Evolutionary conservation across 2,113 vertebrate species (phyloP), one percentile per base, ranked within the genome.

Genomic region (Myiagra hebetior): DNA sequence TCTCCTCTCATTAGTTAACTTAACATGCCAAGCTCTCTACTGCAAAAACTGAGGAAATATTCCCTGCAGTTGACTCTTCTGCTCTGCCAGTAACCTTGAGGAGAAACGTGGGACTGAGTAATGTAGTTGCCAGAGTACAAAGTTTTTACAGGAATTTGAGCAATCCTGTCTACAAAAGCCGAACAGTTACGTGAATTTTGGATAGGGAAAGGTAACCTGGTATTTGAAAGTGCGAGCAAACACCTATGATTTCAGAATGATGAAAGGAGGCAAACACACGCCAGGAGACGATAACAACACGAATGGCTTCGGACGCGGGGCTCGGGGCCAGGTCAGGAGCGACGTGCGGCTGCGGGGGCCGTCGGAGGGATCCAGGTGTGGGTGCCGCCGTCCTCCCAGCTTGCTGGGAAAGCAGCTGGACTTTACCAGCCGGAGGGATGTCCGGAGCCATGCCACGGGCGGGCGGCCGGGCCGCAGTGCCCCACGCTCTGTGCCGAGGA

Each of bases 391-490:
- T 2, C 9, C 19, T 14, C 44, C 31, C 37, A 11, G 27, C 52
- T 60, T 4, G 2, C 7, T 7, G 41, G 23, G 24, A 30, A 42
- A 31, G 16, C 55, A 6, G 0, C 42, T 1, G 39, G 7, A 3
- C 15, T 33, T 35, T 2, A 50, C 6, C 10, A 31, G 13, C 11
- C 17, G 3, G 4, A 26, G 27, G n/a, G 12, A 13, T 2, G 24
- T 6, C 24, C 20, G 26, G 3, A 20, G 35, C 44, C 35, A 6
- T 4, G 28, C 5, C 47, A 6, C 9, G 12, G 39, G 11, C 4
- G 2, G 10, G 30, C 0, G 15, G 4, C 0, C 5, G 8, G 19
- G 18, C 15, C 5, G 10, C 19, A 4, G 9, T 1, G 4, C 11
- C 11, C 9, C 31, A 0, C 14, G 10, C 12, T 8, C 5, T 10